Percentiles rank a stretch among this genome's conserved stretches.
phyloP scores from a whole-genome alignment of 2,113 vertebrate genomes.

The Crotalus helleri region DNA sequence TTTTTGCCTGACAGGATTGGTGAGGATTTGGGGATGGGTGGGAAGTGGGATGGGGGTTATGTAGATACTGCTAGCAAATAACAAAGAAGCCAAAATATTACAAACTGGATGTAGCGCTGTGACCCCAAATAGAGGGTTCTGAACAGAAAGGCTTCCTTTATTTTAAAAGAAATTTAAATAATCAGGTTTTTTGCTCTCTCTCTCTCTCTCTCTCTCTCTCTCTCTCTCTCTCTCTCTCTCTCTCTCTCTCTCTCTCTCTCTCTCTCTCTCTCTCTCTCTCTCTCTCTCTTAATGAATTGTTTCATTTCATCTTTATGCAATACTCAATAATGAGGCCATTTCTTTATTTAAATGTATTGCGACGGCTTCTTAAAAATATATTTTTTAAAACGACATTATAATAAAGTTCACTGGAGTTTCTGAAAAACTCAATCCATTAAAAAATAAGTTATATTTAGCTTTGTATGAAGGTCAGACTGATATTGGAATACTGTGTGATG shows the following conservation, averaged over 20 bases:
- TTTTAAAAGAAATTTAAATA: conserved; percentile 75
- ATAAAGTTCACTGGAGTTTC: conserved; percentile 71
- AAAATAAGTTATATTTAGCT: conserved; percentile 77
- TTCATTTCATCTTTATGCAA: conserved; percentile 72
- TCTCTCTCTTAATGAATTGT: conserved; percentile 65
- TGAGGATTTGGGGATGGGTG: conserved; percentile 29
- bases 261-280: conserved; percentile 63
- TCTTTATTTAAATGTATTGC: conserved; percentile 71
- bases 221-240: conserved; percentile 44
- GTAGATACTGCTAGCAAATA: conserved; percentile 88
- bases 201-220: conserved; percentile 16
- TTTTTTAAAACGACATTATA: conserved; percentile 48
- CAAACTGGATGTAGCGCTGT: conserved; percentile 79
- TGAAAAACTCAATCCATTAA: conserved; percentile 67
- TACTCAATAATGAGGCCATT: conserved; percentile 67
- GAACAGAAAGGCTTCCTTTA: conserved; percentile 79
- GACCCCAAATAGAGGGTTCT: conserved; percentile 83
- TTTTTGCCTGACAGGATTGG: conserved; percentile 82
- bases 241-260: too few relatives aligned
- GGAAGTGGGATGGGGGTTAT: conserved; percentile 75
- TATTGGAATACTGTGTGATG: conserved; percentile 77
- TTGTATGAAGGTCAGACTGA: conserved; percentile 74
- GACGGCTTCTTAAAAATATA: conserved; percentile 54
- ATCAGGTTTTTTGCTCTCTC: conserved; percentile 72
- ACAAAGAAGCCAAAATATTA: conserved; percentile 86